Percentiles rank a stretch among this genome's conserved stretches.
phyloP scores from a whole-genome alignment of 1,140 invertebrate species.

The Acyrthosiphon pisum region DNA sequence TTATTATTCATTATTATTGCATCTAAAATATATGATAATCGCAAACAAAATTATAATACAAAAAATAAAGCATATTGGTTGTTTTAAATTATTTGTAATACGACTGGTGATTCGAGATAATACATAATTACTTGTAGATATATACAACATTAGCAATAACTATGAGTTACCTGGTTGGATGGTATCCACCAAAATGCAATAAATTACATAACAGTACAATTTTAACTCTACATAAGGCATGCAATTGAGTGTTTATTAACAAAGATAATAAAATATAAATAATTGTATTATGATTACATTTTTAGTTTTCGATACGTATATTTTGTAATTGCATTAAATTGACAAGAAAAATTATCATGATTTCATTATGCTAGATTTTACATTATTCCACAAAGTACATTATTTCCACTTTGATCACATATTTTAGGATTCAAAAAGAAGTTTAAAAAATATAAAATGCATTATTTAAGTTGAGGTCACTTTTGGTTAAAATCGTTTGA shows the following conservation, averaged over 20 bases:
- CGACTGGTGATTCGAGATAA: neutral
- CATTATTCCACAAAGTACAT: neutral
- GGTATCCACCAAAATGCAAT: neutral
- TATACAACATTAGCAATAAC: neutral
- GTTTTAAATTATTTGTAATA: neutral
- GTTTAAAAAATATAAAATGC: neutral
- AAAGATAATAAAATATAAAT: neutral
- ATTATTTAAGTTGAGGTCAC: neutral
- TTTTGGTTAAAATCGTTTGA: neutral
- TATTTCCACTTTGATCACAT: neutral
- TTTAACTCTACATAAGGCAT: neutral
- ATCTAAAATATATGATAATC: neutral
- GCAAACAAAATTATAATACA: neutral
- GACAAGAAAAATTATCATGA: neutral
- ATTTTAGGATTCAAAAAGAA: neutral
- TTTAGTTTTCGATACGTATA: neutral
- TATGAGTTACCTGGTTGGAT: neutral
- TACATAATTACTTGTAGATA: neutral
- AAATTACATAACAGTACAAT: neutral
- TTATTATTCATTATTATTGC: no score
- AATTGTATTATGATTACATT: neutral
- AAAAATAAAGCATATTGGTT: neutral
- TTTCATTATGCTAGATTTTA: neutral
- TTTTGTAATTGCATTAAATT: neutral
- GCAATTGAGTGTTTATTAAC: neutral